Base-by-base conservation (phyloP, 1,140 invertebrate species). In the Maniola jurtina region DNA sequence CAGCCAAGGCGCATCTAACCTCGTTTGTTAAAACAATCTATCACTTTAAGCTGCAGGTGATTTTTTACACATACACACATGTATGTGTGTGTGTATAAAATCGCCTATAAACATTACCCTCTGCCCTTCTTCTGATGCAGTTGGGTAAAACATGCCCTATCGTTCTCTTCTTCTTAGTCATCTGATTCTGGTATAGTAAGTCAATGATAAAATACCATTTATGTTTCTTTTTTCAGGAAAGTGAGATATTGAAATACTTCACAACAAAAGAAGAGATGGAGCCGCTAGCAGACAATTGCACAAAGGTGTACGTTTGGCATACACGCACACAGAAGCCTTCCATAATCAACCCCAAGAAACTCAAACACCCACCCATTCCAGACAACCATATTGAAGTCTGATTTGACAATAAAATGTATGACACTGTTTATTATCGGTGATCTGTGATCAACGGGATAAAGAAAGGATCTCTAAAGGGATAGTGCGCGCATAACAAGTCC, bases 261-360 rank as follows among this genome's bases (percentile, higher is more conserved):
- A 93, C 95, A n/a, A 95, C 93, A 0, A 93, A 93, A 71, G 92
- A 95, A 16, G 93, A 98, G 65, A 83, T 99, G 42, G 98, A 99
- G 86, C 96, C 97, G 0, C 92, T 97, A 71, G 98, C 98, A 4
- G 95, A 97, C 68, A 94, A 94, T 73, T 99, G 98, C 83, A 97
- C 95, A 0, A 97, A 98, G 91, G 97, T 99, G 11, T 95, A 98
- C 61, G 98, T 99, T 6, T 99, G 98, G 98, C 98, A 99, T 83
- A 99, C 98, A 15, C 93, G 97, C 80, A 99, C 98, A 34, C 96
- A 98, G 87, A 95, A 95, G 77, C 95, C 96, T 0, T 93, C 94
- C 54, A 91, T 98, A 52, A 91, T 91, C 36, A 93, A 94, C 62
- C 95, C 96, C 76, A 94, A 92, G 72, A 92, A 92, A 60, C 70